Percentiles rank a stretch among this genome's conserved stretches.
phyloP scores from a whole-genome alignment of 2,888 invertebrate species.

The Drosophila nr. perissopoda region DNA sequence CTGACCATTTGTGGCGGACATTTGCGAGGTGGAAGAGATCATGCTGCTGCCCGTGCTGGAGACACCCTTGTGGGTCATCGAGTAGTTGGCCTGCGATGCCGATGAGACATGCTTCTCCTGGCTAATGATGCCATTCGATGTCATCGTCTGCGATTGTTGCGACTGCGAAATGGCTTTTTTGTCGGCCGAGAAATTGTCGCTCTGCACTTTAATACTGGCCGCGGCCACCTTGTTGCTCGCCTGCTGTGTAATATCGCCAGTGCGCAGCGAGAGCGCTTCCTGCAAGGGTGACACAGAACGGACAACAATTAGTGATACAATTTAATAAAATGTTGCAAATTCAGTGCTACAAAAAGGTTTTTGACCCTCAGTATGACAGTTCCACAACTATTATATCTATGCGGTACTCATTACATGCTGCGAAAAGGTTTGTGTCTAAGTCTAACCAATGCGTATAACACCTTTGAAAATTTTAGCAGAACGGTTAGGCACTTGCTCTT shows the following conservation, averaged over 20 bases:
- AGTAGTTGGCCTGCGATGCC: constrained; percentile 91
- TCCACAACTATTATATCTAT: background rate
- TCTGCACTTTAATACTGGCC: constrained; percentile 93
- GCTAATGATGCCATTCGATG: constrained; percentile 91
- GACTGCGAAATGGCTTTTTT: constrained; percentile 90
- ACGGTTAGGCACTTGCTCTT: background rate
- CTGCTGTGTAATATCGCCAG: constrained; percentile 93
- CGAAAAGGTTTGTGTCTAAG: background rate
- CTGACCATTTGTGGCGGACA: constrained; percentile 76
- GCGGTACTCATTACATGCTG: constrained; percentile 17
- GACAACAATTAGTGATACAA: constrained; percentile 20
- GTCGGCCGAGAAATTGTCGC: constrained; percentile 94
- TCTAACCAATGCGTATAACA: background rate
- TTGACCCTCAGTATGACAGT: background rate
- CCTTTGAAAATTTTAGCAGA: background rate
- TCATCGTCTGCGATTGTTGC: constrained; percentile 91
- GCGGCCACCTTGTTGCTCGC: constrained; percentile 94
- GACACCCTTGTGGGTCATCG: constrained; percentile 91
- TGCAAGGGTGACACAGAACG: constrained; percentile 83
- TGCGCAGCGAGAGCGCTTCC: constrained; percentile 93
- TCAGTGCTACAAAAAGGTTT: background rate
- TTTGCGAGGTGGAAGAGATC: constrained; percentile 86
- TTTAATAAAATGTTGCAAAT: background rate
- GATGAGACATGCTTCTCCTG: constrained; percentile 91
- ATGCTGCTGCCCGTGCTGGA: constrained; percentile 88